These are phyloP conservation scores for Chitala chitala DNA, from an alignment of 2,113 vertebrate genomes.

Conservation along the genomic window DNA sequence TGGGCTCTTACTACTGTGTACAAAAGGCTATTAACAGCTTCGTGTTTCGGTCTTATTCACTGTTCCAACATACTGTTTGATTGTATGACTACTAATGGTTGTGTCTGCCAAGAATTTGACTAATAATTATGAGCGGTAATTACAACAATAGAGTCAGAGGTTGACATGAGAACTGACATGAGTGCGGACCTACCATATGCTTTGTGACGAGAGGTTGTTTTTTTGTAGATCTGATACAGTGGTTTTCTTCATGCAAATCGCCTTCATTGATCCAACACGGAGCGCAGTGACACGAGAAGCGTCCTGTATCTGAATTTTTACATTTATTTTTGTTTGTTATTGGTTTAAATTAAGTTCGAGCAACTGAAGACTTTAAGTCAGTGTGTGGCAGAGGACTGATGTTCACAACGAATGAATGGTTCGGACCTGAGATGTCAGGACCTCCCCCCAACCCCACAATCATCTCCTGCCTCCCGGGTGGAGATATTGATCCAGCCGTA, in stretches of 20 bases:
- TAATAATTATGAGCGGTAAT: constrained; percentile 10
- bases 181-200: neutral
- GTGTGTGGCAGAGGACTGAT: no score
- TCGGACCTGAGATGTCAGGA: no score
- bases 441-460: no score
- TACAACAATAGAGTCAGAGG: neutral
- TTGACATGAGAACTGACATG: neutral
- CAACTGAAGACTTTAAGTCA: no score
- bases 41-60: neutral
- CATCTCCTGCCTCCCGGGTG: neutral
- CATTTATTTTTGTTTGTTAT: no score
- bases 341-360: no score
- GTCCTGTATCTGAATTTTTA: neutral
- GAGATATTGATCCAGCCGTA: constrained; percentile 12
- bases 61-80: constrained; percentile 1
- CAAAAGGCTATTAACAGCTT: no score
- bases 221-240: no score
- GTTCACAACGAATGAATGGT: no score
- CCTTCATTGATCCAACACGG: neutral
- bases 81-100: neutral
- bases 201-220: neutral
- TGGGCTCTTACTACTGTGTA: no score
- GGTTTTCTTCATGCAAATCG: neutral
- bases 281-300: neutral
- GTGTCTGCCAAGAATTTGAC: neutral